A percentile compares a stretch with the other conserved stretches of the same genome.
Conservation (phyloP, 2,113 vertebrate genomes). For the Physeter macrocephalus region DNA sequence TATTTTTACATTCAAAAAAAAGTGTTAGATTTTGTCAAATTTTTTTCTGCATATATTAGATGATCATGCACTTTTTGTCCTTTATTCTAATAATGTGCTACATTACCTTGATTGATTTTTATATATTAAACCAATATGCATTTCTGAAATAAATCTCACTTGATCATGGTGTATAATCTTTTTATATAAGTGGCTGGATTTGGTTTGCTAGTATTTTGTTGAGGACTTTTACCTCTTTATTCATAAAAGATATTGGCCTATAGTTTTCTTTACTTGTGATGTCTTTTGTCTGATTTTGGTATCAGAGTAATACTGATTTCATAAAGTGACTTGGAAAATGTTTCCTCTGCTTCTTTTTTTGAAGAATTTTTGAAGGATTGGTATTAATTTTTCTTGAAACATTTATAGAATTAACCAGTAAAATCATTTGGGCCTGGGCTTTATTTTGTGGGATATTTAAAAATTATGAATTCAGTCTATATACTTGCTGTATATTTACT, state of each 20-base stretch:
- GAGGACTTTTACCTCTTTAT: neutral
- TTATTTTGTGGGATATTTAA: neutral
- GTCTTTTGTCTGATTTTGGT: neutral
- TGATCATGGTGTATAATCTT: neutral
- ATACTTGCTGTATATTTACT: neutral
- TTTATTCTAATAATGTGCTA: neutral
- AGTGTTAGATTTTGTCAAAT: neutral
- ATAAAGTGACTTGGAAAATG: neutral
- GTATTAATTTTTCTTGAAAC: neutral
- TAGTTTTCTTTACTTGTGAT: neutral
- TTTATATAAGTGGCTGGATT: neutral
- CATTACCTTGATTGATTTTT: neutral
- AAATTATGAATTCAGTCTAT: neutral
- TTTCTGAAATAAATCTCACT: neutral
- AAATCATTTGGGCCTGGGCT: neutral
- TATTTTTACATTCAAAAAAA: neutral
- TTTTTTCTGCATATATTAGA: neutral
- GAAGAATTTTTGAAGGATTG: neutral
- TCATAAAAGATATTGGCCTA: neutral
- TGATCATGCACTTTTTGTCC: neutral
- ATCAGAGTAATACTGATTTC: neutral
- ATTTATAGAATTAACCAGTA: neutral
- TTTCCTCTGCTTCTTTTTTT: neutral
- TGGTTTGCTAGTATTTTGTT: neutral
- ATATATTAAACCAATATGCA: neutral